Base-by-base conservation (phyloP, 2,113 vertebrate genomes). In the Bolborhynchus lineola region DNA sequence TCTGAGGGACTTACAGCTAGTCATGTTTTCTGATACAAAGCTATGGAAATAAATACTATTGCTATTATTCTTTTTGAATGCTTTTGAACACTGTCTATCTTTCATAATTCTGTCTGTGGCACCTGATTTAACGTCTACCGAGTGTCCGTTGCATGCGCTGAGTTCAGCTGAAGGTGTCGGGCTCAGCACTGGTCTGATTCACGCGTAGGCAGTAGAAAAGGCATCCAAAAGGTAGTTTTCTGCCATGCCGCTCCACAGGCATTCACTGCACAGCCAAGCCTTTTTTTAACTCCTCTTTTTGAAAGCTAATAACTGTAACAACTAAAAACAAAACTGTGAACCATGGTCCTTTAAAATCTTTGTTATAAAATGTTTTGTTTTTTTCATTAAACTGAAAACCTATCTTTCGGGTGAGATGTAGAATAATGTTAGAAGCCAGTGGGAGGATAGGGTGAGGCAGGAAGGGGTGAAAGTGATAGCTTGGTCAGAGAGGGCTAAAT, bases 401-500 rank as follows among this genome's bases (percentile, higher is more conserved):
- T 77, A 1, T n/a, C 20, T 76, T 97, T 94, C 64, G 46, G 11
- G 76, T 82, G 83, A 91, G 53, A 63, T 49, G 14, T 75, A 53
- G 35, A 82, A 39, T 88, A 69, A 64, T 77, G 52, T 80, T 78
- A 88, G 65, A 86, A n/a, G 82, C 76, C 90, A 72, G 5, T 91
- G 90, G 53, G 70, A 95, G 72, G 49, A 86, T 50, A 86, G 75
- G 82, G 82, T 82, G 89, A 84, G 78, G 77, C 69, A 95, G 91
- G 94, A 93, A 94, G 52, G 55, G n/a, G 62, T 82, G 81, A 87
- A 95, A 91, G 86, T 49, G 96, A 76, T 93, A 93, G 91, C 82
- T 89, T 74, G 55, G 86, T 90, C 93, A 94, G 90, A 46, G 70
- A 93, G 88, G 93, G 93, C 86, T 95, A 97, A 97, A 97, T 97